Base-by-base conservation (phyloP, 2,888 invertebrate species). In the Cephus spinipes region DNA sequence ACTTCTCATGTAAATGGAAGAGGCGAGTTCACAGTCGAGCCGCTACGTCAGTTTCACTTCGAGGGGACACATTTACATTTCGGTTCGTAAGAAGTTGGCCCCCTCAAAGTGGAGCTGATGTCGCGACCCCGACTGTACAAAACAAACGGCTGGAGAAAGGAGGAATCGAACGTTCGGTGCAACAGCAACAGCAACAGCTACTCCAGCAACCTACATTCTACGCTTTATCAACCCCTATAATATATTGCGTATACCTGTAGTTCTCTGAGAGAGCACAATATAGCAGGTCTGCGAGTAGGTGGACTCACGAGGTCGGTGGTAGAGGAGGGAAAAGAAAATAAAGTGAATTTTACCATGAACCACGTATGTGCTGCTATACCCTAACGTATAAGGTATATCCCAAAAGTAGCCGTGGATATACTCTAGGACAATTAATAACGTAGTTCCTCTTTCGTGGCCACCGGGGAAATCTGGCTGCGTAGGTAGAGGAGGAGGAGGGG, bases 391-490 rank as follows among this genome's bases (percentile, higher is more conserved):
- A 33, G 1, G 9, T 31, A 31, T 71, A 71, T 33, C 31, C 31
- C 31, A 23, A 12, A 71, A 32, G 33, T 32, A 12, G 4, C 11
- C 71, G 9, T 71, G 33, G 12, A 71, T 74, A n/a, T 23, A 74
- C 4, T 12, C 32, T 31, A 3, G 31, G 32, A 35, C 74, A 74
- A 77, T 77, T 77, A 74, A 77, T 77, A 74, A 69, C 74, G 15
- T 23, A 69, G 77, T 68, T 69, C 73, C 36, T 74, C 71, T n/a
- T 74, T 36, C 69, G 69, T 69, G 77, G 40, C 68, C 79, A 35
- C 79, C 31, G n/a, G 79, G 79, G 75, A 79, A 79, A 79, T 79
- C 75, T 79, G 32, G 75, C 71, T 9, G 55, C 23, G 55, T 9
- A 23, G 40, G 40, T 55, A 55, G 23, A 55, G 55, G 23, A 55